phyloP scores from a whole-genome alignment of 2,888 invertebrate species.

The Ceraclea dissimilis region DNA sequence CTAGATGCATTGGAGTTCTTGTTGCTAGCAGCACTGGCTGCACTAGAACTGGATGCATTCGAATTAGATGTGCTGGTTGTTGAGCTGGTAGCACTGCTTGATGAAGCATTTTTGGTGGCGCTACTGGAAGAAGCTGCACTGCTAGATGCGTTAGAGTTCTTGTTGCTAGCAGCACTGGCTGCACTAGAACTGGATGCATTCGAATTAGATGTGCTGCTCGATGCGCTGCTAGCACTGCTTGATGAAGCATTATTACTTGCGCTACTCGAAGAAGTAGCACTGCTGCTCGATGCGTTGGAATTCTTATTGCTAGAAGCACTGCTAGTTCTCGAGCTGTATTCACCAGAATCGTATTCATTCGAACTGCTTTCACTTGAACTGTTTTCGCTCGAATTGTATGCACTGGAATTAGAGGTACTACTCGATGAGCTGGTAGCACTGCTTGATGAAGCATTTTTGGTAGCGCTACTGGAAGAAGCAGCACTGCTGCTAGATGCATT shows the following conservation, averaged over 20 bases:
- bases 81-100: not conserved
- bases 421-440: too few relatives aligned
- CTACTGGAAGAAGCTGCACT: not conserved
- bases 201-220: not conserved
- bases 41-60: not conserved
- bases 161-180: not conserved
- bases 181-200: not conserved
- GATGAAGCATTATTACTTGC: not conserved
- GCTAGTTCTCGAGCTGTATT: not conserved
- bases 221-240: not conserved
- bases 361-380: not conserved
- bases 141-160: not conserved
- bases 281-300: not conserved
- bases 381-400: not conserved
- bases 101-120: not conserved
- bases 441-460: too few relatives aligned
- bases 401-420: not conserved
- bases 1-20: not conserved
- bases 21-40: not conserved
- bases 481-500: too few relatives aligned
- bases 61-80: too few relatives aligned
- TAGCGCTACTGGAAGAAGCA: too few relatives aligned
- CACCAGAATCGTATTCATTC: not conserved
- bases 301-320: not conserved
- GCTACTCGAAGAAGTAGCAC: not conserved